A percentile compares a stretch with the other conserved stretches of the same genome.
These are phyloP conservation scores for Xiphophorus couchianus DNA, from an alignment of 2,113 vertebrate species.

Conservation along the genomic window DNA sequence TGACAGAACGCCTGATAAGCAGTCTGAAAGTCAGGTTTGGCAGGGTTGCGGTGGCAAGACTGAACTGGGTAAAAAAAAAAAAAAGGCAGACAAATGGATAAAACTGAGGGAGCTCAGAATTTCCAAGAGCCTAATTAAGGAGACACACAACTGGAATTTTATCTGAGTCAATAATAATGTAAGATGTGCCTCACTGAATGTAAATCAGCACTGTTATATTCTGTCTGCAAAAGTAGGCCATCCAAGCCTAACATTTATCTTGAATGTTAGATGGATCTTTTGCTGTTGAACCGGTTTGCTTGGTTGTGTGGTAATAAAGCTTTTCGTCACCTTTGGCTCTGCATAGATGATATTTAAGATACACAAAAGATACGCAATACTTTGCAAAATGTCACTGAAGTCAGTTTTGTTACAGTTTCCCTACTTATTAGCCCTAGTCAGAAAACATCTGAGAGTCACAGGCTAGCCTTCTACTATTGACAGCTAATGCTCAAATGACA, in stretches of 20 bases:
- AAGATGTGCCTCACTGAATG: slow-evolving; percentile 27
- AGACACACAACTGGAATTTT: slow-evolving; percentile 26
- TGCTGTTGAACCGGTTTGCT: not conserved
- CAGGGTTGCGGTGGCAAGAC: slow-evolving; percentile 40
- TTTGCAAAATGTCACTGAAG: not conserved
- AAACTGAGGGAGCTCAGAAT: slow-evolving; percentile 25
- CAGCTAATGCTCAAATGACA: not conserved
- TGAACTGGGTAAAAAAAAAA: not conserved
- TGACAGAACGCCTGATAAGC: slow-evolving; percentile 73
- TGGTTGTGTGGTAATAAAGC: not conserved
- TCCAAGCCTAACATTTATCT: slow-evolving; percentile 2
- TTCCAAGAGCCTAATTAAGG: slow-evolving; percentile 36
- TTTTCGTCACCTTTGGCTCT: not conserved
- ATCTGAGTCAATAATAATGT: slow-evolving; percentile 24
- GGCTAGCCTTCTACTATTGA: not conserved
- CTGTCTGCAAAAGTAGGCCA: slow-evolving; percentile 25
- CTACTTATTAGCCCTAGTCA: not conserved
- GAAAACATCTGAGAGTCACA: not conserved
- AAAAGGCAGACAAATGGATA: slow-evolving; percentile 24
- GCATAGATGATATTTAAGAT: not conserved
- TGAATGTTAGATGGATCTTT: slow-evolving; percentile 2
- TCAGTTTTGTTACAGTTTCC: not conserved
- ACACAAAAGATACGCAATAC: not conserved
- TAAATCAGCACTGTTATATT: slow-evolving; percentile 36
- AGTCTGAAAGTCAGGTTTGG: slow-evolving; percentile 71